phyloP scores from a whole-genome alignment of 2,888 invertebrate species.

The Syrista parreyssii region DNA sequence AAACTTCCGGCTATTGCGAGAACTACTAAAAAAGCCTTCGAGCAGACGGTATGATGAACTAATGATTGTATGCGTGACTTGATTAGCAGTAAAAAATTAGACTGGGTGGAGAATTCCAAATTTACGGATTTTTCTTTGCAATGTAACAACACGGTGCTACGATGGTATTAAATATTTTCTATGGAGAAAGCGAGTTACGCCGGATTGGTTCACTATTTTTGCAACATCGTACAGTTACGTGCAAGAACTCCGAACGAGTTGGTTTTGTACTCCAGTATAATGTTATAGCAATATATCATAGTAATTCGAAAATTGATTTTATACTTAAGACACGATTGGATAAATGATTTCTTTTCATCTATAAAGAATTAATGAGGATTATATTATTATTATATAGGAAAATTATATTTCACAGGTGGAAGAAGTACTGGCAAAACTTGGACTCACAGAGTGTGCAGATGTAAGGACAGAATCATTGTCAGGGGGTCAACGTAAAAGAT shows the following conservation, averaged over 20 bases:
- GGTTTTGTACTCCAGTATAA: not conserved
- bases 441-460: slow-evolving; percentile 73
- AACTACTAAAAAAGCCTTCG: slow-evolving; percentile 32
- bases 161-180: not conserved
- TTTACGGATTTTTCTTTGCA: not conserved
- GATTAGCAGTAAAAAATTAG: not conserved
- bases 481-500: slow-evolving; percentile 83
- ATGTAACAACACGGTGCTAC: not conserved
- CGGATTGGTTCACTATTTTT: not conserved
- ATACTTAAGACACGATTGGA: not conserved
- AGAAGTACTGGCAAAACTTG: slow-evolving; percentile 79
- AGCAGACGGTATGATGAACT: slow-evolving; percentile 20
- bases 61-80: not conserved
- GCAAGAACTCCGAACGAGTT: not conserved
- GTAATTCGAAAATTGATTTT: not conserved
- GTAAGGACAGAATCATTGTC: slow-evolving; percentile 70
- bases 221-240: not conserved
- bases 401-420: slow-evolving; percentile 70
- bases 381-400: too few species aligned
- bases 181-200: not conserved
- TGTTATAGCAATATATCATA: not conserved
- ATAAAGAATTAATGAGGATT: too few species aligned
- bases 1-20: slow-evolving; percentile 71
- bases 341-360: not conserved
- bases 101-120: not conserved